A percentile compares a stretch with the other conserved stretches of the same genome.
phyloP scores from a whole-genome alignment of 2,888 invertebrate species.

The Lysandra bellargus region DNA sequence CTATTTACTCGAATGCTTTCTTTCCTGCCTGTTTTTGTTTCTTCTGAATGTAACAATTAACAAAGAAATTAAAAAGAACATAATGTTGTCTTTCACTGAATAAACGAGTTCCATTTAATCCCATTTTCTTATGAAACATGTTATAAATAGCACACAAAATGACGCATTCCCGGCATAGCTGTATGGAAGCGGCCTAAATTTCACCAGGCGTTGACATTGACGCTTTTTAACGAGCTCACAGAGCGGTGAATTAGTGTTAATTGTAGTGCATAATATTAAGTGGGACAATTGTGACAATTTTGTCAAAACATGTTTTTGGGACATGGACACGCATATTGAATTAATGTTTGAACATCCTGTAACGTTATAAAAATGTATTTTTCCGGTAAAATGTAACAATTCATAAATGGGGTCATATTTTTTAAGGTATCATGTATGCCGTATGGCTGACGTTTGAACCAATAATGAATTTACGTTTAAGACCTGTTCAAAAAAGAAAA shows the following conservation, averaged over 20 bases:
- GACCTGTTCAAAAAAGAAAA: no score
- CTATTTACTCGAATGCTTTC: no score
- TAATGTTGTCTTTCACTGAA: not conserved
- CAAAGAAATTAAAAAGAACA: not conserved
- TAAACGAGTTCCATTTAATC: slow-evolving; percentile 27
- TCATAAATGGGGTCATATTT: not conserved
- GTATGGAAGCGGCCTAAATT: slow-evolving; percentile 47
- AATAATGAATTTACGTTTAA: no score
- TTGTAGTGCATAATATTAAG: slow-evolving; percentile 26
- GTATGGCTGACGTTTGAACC: no score
- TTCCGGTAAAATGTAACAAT: not conserved
- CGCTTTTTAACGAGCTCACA: slow-evolving; percentile 45
- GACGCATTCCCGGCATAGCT: slow-evolving; percentile 24
- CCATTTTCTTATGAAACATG: slow-evolving; percentile 34
- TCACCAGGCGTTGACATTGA: slow-evolving; percentile 46
- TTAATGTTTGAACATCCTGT: not conserved
- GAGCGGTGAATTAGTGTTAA: slow-evolving; percentile 27
- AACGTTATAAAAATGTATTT: not conserved
- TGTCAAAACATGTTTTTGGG: not conserved
- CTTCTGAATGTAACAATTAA: not conserved
- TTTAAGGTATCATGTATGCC: no score
- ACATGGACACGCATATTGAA: not conserved
- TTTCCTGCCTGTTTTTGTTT: not conserved
- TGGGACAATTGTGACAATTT: slow-evolving; percentile 17
- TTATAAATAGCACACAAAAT: slow-evolving; percentile 27